phyloP scores from a whole-genome alignment of 1,140 invertebrate species.

The Lordiphosa stackelbergi region DNA sequence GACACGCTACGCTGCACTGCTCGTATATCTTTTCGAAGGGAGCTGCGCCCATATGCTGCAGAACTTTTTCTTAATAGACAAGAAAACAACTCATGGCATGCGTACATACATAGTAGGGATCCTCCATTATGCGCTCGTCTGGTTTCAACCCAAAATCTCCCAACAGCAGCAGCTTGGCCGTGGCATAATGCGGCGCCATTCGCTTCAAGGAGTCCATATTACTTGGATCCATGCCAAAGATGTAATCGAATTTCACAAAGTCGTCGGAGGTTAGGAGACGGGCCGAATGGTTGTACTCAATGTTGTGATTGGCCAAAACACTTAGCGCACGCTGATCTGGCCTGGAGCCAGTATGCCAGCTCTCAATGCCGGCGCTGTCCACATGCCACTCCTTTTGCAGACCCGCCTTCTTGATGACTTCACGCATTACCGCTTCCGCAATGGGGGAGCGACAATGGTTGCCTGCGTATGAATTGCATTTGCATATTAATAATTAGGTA shows the following conservation, averaged over 20 bases:
- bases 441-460: constrained; percentile 96
- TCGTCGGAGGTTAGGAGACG: constrained; percentile 84
- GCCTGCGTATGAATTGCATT: constrained; percentile 78
- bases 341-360: constrained; percentile 88
- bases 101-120: constrained; percentile 88
- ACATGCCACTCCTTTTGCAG: constrained; percentile 85
- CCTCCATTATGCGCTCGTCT: constrained; percentile 86
- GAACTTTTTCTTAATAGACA: constrained; percentile 15
- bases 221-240: constrained; percentile 92
- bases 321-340: constrained; percentile 86
- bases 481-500: constrained; percentile 16
- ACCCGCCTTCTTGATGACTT: constrained; percentile 83
- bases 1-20: constrained; percentile 82
- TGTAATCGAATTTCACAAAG: constrained; percentile 87
- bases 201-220: constrained; percentile 84
- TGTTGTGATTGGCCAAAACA: constrained; percentile 84
- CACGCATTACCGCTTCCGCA: constrained; percentile 92
- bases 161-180: constrained; percentile 85
- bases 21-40: constrained; percentile 85
- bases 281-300: constrained; percentile 84
- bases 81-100: not conserved
- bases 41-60: constrained; percentile 79
- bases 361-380: constrained; percentile 90
- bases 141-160: constrained; percentile 86
- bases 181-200: constrained; percentile 80